Evolutionary conservation across 1,140 invertebrate genomes (phyloP).

Genomic region (Anastatus disparis): DNA sequence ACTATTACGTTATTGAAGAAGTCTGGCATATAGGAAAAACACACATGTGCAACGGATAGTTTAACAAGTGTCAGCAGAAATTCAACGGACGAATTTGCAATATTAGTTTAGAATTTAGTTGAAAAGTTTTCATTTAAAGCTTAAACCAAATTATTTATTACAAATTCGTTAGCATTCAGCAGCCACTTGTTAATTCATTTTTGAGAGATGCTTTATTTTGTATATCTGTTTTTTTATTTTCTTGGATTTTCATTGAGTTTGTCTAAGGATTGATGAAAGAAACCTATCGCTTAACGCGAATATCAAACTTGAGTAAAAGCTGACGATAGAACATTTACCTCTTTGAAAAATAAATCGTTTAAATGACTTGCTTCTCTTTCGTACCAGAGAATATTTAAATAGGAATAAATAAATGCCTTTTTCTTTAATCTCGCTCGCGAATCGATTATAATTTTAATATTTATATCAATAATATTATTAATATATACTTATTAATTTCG

Average conservation of each 20-base stretch:
- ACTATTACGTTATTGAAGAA: neutral
- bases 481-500: constrained; percentile 17
- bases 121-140: too few relatives aligned
- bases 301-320: constrained; percentile 37
- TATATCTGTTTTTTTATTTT: too few relatives aligned
- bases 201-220: too few relatives aligned
- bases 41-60: constrained; percentile 16
- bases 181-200: too few relatives aligned
- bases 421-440: constrained; percentile 4
- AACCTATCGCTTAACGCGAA: constrained; percentile 22
- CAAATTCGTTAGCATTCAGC: too few relatives aligned
- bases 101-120: too few relatives aligned
- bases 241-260: too few relatives aligned
- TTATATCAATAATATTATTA: constrained; percentile 20
- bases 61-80: neutral
- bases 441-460: constrained; percentile 22
- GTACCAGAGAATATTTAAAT: constrained; percentile 12
- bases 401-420: constrained; percentile 30
- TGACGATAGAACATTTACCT: constrained; percentile 12
- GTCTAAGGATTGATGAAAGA: too few relatives aligned
- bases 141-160: too few relatives aligned
- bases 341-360: constrained; percentile 8
- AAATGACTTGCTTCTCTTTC: constrained; percentile 12
- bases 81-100: neutral
- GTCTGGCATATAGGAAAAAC: neutral